Percentiles rank a stretch among this genome's conserved stretches.
phyloP scores from a whole-genome alignment of 2,888 invertebrate species.

The Amblyjoppa fuscipennis region DNA sequence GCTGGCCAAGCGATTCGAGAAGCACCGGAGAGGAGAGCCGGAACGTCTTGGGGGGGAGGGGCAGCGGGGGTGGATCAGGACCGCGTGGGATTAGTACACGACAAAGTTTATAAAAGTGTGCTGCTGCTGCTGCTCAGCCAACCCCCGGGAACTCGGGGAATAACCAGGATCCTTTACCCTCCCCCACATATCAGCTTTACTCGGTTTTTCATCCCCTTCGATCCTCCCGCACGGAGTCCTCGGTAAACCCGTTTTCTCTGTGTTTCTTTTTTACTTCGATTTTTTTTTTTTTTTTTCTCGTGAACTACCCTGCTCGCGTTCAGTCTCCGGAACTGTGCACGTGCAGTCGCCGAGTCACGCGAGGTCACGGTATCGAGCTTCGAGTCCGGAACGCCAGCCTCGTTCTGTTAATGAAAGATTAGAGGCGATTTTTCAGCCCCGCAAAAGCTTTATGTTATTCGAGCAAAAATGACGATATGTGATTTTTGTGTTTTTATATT shows the following conservation, averaged over 20 bases:
- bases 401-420: constrained; percentile 18
- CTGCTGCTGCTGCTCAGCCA: constrained; percentile 71
- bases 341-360: constrained; percentile 47
- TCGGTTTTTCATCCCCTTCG: constrained; percentile 41
- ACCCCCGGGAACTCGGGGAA: constrained; percentile 65
- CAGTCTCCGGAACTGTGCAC: constrained; percentile 21
- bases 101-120: constrained; percentile 84
- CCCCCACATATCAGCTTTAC: constrained; percentile 32
- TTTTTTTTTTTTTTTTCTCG: constrained; percentile 31
- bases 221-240: constrained; percentile 44
- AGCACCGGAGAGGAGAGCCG: constrained; percentile 44
- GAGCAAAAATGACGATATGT: not conserved
- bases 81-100: constrained; percentile 81
- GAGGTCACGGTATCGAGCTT: constrained; percentile 54
- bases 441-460: not conserved
- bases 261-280: not conserved
- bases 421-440: not conserved
- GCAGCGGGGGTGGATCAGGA: constrained; percentile 75
- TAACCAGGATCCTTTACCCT: constrained; percentile 36
- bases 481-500: not conserved
- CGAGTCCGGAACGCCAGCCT: constrained; percentile 25
- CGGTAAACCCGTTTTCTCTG: constrained; percentile 42
- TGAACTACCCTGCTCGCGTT: constrained; percentile 42
- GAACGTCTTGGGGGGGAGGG: constrained; percentile 41
- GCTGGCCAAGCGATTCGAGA: constrained; percentile 70